phyloP scores from a whole-genome alignment of 2,888 invertebrate species.

The Cataglyphis rosenhaueri region DNA sequence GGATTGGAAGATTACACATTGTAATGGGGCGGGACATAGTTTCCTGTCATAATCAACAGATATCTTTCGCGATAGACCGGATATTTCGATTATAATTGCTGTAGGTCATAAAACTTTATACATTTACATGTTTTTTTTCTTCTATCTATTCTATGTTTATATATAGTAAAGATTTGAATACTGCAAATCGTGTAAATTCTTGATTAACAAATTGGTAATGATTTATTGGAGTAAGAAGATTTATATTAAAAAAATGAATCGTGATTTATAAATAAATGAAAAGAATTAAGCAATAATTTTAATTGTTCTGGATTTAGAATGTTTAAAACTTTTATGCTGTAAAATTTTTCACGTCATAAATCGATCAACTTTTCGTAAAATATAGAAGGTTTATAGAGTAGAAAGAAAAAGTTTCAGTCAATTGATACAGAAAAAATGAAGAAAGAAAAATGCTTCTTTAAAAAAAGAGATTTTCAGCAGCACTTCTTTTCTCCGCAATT shows the following conservation, averaged over 20 bases:
- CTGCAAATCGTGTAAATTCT: neutral
- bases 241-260: neutral
- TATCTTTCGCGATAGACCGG: neutral
- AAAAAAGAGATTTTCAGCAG: neutral
- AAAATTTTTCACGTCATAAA: neutral
- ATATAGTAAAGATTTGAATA: neutral
- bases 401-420: neutral
- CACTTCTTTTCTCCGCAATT: neutral
- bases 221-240: neutral
- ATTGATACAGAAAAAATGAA: neutral
- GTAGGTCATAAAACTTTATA: neutral
- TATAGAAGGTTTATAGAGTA: neutral
- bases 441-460: neutral
- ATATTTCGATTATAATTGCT: neutral
- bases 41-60: neutral
- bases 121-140: neutral
- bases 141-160: neutral
- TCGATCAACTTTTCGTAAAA: neutral
- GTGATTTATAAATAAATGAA: neutral
- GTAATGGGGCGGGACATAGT: neutral
- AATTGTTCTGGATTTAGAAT: neutral
- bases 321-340: neutral
- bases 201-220: neutral
- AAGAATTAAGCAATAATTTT: neutral
- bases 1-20: constrained; percentile 17